Conservation (phyloP, 2,797 vertebrate species). For the Myotis planiceps region DNA sequence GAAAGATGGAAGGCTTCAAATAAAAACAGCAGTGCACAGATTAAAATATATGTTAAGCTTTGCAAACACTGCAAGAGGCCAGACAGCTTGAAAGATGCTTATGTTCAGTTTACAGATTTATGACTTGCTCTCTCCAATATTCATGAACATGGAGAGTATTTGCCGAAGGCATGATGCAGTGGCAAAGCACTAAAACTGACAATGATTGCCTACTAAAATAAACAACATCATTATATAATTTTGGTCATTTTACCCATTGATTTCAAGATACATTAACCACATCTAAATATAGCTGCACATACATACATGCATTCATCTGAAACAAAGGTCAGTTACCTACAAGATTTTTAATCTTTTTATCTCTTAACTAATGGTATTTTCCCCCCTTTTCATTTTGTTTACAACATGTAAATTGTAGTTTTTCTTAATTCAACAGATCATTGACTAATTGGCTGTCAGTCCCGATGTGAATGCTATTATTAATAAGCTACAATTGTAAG, state of each 20-base stretch:
- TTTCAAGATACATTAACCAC: slow-evolving; percentile 57
- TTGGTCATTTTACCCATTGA: slow-evolving; percentile 71
- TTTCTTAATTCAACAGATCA: slow-evolving; percentile 55
- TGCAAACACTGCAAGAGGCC: slow-evolving; percentile 58
- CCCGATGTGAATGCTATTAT: slow-evolving; percentile 38
- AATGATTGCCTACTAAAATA: slow-evolving; percentile 80
- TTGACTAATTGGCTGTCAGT: slow-evolving; percentile 63
- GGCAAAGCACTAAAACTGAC: slow-evolving; percentile 71
- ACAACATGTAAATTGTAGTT: slow-evolving; percentile 47
- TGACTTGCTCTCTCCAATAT: slow-evolving; percentile 81
- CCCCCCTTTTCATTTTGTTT: slow-evolving; percentile 42
- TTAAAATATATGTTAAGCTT: slow-evolving; percentile 71
- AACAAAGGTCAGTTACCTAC: slow-evolving; percentile 33
- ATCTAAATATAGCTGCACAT: slow-evolving; percentile 13
- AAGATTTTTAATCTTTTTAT: slow-evolving; percentile 9
- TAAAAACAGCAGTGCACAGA: slow-evolving; percentile 67
- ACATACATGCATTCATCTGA: slow-evolving; percentile 17
- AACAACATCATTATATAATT: slow-evolving; percentile 77
- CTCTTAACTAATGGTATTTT: background rate
- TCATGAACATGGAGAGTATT: slow-evolving; percentile 80
- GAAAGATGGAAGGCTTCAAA: slow-evolving; percentile 65
- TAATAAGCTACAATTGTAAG: slow-evolving; percentile 63
- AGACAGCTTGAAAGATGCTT: slow-evolving; percentile 79
- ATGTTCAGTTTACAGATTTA: slow-evolving; percentile 81
- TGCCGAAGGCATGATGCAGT: slow-evolving; percentile 76